A percentile compares a stretch with the other conserved stretches of the same genome.
Evolutionary conservation across 2,888 invertebrate species (phyloP).

Genomic region (Catocala nupta): DNA sequence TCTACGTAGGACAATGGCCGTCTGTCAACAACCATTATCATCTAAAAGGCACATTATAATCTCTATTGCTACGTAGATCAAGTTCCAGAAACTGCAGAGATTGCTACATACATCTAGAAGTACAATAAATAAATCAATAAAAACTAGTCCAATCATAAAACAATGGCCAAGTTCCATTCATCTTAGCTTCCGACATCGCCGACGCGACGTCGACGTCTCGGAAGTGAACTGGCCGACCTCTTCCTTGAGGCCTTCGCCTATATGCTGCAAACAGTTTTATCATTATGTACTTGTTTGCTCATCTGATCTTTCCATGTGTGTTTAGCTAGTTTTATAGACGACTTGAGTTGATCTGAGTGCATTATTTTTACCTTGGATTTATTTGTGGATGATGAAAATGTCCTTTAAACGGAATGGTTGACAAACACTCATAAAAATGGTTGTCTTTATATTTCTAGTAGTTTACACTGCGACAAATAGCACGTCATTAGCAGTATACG

Average conservation of each 20-base stretch:
- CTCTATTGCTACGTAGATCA: no score
- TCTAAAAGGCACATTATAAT: no score
- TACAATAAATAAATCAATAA: conserved; percentile 5
- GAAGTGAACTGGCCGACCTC: conserved; percentile 57
- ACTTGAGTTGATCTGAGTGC: conserved; percentile 2
- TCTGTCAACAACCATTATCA: no score
- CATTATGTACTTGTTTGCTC: conserved; percentile 33
- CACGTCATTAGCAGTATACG: no score
- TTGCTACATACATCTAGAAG: not conserved
- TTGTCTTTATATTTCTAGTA: not conserved
- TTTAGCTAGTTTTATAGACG: not conserved
- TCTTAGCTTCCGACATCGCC: conserved; percentile 39
- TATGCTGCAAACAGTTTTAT: conserved; percentile 23
- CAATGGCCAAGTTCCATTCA: conserved; percentile 16
- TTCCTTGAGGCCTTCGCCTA: conserved; percentile 26
- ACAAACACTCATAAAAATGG: conserved; percentile 4
- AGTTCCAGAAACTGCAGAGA: not conserved
- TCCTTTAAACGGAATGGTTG: not conserved
- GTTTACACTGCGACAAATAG: no score
- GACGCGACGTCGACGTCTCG: conserved; percentile 35
- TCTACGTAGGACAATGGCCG: no score
- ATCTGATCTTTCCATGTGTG: conserved; percentile 21
- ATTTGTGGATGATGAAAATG: conserved; percentile 1
- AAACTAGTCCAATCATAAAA: conserved; percentile 4
- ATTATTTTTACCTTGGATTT: conserved; percentile 2